These are phyloP conservation scores for Ricordea florida DNA, from an alignment of 92 coral and sea anemone species.

Conservation along the genomic window DNA sequence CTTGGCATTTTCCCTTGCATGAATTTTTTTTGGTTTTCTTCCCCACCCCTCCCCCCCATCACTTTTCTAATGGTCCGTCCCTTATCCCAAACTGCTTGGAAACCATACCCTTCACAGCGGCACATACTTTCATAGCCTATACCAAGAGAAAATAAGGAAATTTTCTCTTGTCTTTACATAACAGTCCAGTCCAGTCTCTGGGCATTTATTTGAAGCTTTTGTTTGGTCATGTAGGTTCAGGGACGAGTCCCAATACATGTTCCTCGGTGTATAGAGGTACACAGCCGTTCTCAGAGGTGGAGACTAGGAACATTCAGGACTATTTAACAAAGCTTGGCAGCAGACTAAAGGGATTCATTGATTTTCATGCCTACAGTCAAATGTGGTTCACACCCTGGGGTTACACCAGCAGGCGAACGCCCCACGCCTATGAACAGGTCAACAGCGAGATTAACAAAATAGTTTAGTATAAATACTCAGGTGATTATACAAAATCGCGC, in stretches of 20 bases:
- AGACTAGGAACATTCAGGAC: slow-evolving; percentile 58
- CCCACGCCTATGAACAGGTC: slow-evolving; percentile 67
- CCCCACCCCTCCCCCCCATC: no score
- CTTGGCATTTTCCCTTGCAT: no score
- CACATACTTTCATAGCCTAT: no score
- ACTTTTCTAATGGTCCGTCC: no score
- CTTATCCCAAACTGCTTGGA: no score
- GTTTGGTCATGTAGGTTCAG: slow-evolving; percentile 53
- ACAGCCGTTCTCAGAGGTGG: slow-evolving; percentile 59
- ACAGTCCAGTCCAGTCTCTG: neutral
- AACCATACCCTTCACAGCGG: no score
- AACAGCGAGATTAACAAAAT: no score
- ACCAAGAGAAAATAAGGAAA: neutral
- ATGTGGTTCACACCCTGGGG: slow-evolving; percentile 94
- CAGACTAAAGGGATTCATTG: slow-evolving; percentile 72
- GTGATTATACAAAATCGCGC: no score
- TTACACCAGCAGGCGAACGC: slow-evolving; percentile 13
- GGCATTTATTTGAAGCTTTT: neutral
- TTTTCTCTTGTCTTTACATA: neutral
- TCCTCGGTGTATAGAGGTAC: slow-evolving; percentile 62
- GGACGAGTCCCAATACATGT: slow-evolving; percentile 72
- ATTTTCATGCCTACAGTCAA: slow-evolving; percentile 81
- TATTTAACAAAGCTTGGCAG: slow-evolving; percentile 35
- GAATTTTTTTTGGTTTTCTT: no score
- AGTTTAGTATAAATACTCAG: neutral